Percentiles rank a stretch among this genome's conserved stretches.
Conservation (phyloP, 2,888 invertebrate species). For the Yponomeuta plumbellus region DNA sequence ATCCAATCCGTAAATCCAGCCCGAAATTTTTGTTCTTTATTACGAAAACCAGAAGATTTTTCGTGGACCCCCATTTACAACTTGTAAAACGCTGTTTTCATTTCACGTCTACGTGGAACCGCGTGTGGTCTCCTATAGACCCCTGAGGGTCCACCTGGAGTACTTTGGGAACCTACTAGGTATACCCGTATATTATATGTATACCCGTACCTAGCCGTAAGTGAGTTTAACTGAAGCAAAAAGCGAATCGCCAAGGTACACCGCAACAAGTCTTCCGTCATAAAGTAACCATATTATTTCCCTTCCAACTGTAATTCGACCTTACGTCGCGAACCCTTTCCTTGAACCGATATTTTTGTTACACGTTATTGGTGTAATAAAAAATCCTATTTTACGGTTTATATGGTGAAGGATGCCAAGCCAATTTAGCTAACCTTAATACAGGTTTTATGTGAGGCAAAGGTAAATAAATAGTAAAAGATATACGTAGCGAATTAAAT, state of each 20-base stretch:
- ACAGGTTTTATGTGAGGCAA: not conserved
- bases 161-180: too few species aligned
- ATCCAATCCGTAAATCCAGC: too few species aligned
- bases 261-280: constrained; percentile 6
- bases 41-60: too few species aligned
- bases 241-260: not conserved
- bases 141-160: too few species aligned
- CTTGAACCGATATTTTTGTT: constrained; percentile 8
- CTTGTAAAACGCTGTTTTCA: too few species aligned
- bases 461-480: not conserved
- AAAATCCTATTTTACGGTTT: constrained; percentile 9
- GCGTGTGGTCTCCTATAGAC: too few species aligned
- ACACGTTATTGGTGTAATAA: constrained; percentile 9
- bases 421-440: constrained; percentile 5
- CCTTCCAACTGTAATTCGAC: not conserved
- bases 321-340: constrained; percentile 11
- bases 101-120: too few species aligned
- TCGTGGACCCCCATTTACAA: too few species aligned
- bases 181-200: too few species aligned
- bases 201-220: not conserved
- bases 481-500: too few species aligned
- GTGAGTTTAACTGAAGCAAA: too few species aligned
- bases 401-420: not conserved
- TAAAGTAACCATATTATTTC: constrained; percentile 8
- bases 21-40: too few species aligned